Conservation (phyloP, 2,888 invertebrate genomes). For the Agrochola macilenta region DNA sequence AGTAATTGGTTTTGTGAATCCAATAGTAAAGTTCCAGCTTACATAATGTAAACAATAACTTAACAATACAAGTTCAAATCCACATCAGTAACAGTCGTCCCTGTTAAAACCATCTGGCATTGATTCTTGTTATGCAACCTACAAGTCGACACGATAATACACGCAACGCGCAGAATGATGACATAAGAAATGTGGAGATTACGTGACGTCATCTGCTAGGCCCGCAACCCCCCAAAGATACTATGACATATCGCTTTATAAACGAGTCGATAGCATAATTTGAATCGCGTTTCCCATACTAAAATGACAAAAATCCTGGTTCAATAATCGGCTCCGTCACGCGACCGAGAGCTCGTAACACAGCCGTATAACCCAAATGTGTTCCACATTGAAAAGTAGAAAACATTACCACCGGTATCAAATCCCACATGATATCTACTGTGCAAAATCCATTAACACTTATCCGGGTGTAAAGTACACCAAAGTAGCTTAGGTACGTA, state of each 20-base stretch:
- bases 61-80: neutral
- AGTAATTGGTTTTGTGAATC: neutral
- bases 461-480: conserved; percentile 81
- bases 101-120: conserved; percentile 55
- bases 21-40: neutral
- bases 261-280: conserved; percentile 58
- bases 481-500: conserved; percentile 73
- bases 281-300: conserved; percentile 56
- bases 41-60: conserved; percentile 20
- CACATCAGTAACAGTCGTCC: conserved; percentile 9
- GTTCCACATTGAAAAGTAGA: conserved; percentile 81
- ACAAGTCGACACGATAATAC: conserved; percentile 52
- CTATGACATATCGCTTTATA: conserved; percentile 56
- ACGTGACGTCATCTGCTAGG: conserved; percentile 61
- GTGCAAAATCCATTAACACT: conserved; percentile 84
- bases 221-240: conserved; percentile 32
- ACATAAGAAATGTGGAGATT: conserved; percentile 59
- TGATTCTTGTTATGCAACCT: conserved; percentile 57
- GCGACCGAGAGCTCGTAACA: conserved; percentile 79
- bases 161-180: conserved; percentile 46
- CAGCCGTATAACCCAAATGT: conserved; percentile 79
- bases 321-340: conserved; percentile 82
- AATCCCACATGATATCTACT: conserved; percentile 77
- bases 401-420: conserved; percentile 81
- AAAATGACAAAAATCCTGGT: conserved; percentile 55